Base-by-base conservation (phyloP, 2,797 vertebrate genomes). In the Chloroceryle inda region DNA sequence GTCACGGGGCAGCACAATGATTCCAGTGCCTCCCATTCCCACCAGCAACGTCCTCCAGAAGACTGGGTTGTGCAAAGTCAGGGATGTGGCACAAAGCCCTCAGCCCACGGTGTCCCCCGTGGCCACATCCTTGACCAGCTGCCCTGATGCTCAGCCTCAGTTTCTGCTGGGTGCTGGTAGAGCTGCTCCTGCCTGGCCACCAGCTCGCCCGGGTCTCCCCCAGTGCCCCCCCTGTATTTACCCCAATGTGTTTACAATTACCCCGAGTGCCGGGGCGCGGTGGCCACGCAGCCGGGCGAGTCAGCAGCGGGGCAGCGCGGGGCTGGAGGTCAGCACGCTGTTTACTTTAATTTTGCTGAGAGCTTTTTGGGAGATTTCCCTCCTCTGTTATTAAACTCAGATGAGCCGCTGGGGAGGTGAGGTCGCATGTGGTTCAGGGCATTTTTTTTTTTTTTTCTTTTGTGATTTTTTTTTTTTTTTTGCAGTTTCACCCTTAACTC, bases 301-400 rank as follows among this genome's bases (percentile, higher is more conserved):
- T 95, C 96, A 96, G 96, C 33, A 22, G 47, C 61, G 3, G 95
- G 96, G 95, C 97, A 97, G 75, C 3, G 9, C 4, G 9, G 93
- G 92, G 94, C 71, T 82, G 95, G 92, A 94, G 97, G 96, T 92
- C 96, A 96, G 82, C 29, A 13, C 55, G 38, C 92, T 97, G 97
- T 97, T 97, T 96, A 95, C 97, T 97, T 97, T 97, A 96, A 97
- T 97, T 97, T 97, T 94, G 91, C 90, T 18, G 92, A 94, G 96
- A 97, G 96, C 97, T 97, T 96, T 97, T 96, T 81, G 94, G 94
- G 95, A 97, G 95, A 92, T 95, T 96, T 97, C 91, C 96, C 93
- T 84, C 35, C 85, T 91, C 72, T 18, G 44, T 97, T 97, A 97
- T 97, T 97, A 97, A 97, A 96, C 95, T 97, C 97, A 97, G 97